Percentiles rank a stretch among this genome's conserved stretches.
phyloP scores from a whole-genome alignment of 2,113 vertebrate species.

The Candoia aspera region DNA sequence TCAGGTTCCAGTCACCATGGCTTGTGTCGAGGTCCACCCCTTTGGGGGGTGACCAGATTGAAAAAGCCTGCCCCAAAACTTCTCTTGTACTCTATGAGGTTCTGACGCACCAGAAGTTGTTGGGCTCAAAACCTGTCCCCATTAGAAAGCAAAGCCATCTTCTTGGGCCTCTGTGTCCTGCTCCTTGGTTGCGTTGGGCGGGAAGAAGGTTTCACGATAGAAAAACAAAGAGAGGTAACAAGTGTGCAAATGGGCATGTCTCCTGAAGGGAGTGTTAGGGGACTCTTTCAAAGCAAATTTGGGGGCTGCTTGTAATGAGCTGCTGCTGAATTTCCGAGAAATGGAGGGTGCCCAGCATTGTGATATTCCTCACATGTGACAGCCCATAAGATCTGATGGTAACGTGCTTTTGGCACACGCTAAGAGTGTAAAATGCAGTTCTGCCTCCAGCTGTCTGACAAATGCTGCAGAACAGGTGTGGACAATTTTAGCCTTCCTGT shows the following conservation, averaged over 20 bases:
- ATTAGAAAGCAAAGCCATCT: too few relatives aligned
- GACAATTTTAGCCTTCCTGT: not conserved
- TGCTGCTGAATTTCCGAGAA: not conserved
- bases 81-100: too few relatives aligned
- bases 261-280: not conserved
- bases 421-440: not conserved
- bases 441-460: not conserved
- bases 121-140: too few relatives aligned
- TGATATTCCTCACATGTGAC: not conserved
- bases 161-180: too few relatives aligned
- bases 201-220: too few relatives aligned
- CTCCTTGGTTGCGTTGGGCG: too few relatives aligned
- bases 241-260: not conserved
- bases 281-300: not conserved
- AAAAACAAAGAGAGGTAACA: not conserved
- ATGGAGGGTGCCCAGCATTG: not conserved
- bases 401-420: not conserved
- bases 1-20: too few relatives aligned
- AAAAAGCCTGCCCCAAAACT: too few relatives aligned
- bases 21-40: too few relatives aligned
- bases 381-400: not conserved
- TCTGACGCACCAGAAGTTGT: too few relatives aligned
- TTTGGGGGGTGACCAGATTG: too few relatives aligned
- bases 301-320: not conserved
- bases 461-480: not conserved